These are phyloP conservation scores for Uloborus plumipes DNA, from an alignment of 2,888 invertebrate genomes.

Conservation along the genomic window DNA sequence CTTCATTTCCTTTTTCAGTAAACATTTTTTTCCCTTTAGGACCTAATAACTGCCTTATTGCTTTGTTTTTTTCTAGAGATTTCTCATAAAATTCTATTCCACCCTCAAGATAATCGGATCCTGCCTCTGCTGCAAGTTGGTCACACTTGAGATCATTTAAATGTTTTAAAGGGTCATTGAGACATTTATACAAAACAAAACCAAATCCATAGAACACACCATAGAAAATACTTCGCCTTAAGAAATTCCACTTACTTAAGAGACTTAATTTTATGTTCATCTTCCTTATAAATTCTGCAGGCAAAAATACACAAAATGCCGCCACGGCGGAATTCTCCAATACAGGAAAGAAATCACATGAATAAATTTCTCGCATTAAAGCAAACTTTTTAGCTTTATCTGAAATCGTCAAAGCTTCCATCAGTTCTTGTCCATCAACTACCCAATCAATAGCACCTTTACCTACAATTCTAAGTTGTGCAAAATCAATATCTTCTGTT, in stretches of 20 bases:
- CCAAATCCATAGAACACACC: slow-evolving; percentile 76
- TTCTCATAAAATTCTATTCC: slow-evolving; percentile 84
- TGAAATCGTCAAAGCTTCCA: slow-evolving; percentile 80
- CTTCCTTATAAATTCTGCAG: slow-evolving; percentile 75
- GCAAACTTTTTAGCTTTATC: slow-evolving; percentile 86
- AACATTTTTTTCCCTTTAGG: slow-evolving; percentile 77
- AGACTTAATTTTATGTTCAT: slow-evolving; percentile 76
- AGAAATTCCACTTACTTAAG: slow-evolving; percentile 74
- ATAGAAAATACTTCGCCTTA: slow-evolving; percentile 75
- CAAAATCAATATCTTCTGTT: slow-evolving; percentile 16
- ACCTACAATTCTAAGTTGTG: slow-evolving; percentile 72
- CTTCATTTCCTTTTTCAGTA: slow-evolving; percentile 80
- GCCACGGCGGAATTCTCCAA: slow-evolving; percentile 76
- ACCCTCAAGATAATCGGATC: slow-evolving; percentile 79
- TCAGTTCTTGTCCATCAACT: slow-evolving; percentile 77
- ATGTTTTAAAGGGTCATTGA: slow-evolving; percentile 79
- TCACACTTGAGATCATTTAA: slow-evolving; percentile 79
- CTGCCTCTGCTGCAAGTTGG: slow-evolving; percentile 76
- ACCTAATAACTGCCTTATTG: slow-evolving; percentile 79
- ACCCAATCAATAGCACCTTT: slow-evolving; percentile 77
- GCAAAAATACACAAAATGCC: slow-evolving; percentile 73
- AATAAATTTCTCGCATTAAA: slow-evolving; percentile 81
- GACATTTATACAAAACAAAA: slow-evolving; percentile 76
- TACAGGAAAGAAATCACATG: slow-evolving; percentile 76
- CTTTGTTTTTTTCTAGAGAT: slow-evolving; percentile 80